Conservation (phyloP, 2,888 invertebrate species). For the Oeneis ivallda region DNA sequence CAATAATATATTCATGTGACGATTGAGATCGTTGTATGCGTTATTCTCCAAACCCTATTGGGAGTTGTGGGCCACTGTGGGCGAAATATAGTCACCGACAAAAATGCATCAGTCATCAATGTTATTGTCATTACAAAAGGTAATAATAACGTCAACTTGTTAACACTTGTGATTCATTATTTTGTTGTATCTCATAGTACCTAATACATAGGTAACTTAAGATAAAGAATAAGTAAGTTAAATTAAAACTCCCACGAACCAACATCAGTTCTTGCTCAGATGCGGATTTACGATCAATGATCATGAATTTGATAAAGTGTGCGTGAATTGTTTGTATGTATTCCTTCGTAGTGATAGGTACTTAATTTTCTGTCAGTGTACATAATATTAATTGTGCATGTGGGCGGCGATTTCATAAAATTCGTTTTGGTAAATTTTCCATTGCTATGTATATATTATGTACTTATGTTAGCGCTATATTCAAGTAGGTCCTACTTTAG, state of each 20-base stretch:
- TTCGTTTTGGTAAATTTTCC: too few relatives aligned
- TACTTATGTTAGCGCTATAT: background rate
- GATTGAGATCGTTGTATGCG: constrained; percentile 47
- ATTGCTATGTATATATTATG: too few relatives aligned
- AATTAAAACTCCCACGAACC: background rate
- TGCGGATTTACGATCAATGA: too few relatives aligned
- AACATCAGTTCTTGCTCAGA: background rate
- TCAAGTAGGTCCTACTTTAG: background rate
- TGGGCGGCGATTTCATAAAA: too few relatives aligned
- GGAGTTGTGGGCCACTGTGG: constrained; percentile 56
- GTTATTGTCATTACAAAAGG: constrained; percentile 13
- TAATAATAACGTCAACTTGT: constrained; percentile 10
- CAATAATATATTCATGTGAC: constrained; percentile 64
- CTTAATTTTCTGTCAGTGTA: too few relatives aligned
- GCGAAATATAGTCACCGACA: constrained; percentile 60
- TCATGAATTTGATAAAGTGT: too few relatives aligned
- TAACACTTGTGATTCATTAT: constrained; percentile 12
- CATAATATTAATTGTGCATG: too few relatives aligned
- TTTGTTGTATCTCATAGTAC: background rate
- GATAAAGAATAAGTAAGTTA: background rate
- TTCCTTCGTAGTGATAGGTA: too few relatives aligned
- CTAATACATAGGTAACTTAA: background rate
- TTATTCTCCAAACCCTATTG: constrained; percentile 55
- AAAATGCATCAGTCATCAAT: constrained; percentile 22
- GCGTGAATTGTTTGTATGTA: too few relatives aligned